Percentiles rank a stretch among this genome's conserved stretches.
phyloP scores from a whole-genome alignment of 2,113 vertebrate genomes.

The Caranx melampygus region DNA sequence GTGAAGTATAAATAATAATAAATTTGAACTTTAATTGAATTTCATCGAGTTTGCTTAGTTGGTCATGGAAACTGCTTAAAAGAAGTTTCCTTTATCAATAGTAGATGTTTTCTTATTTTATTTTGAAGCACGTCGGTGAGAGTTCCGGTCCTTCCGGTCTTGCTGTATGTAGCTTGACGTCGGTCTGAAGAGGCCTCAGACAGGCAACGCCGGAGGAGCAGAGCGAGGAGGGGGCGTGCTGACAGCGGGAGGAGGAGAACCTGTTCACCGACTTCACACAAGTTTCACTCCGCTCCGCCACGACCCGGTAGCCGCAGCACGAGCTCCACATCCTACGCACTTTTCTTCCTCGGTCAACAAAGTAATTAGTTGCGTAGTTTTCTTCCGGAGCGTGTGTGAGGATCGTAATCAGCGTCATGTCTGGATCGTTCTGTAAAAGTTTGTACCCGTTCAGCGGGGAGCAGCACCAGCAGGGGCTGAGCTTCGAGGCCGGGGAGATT shows the following conservation, averaged over 20 bases:
- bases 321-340: not conserved
- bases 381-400: not conserved
- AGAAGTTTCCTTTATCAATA: accelerated
- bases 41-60: not conserved
- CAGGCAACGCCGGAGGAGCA: constrained; percentile 22
- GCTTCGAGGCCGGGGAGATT: constrained; percentile 92
- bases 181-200: not conserved
- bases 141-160: not conserved
- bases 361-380: too few species aligned
- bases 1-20: too few species aligned
- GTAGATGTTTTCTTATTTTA: constrained; percentile 17
- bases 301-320: not conserved
- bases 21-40: too few species aligned
- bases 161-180: not conserved
- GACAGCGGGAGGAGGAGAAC: constrained; percentile 41
- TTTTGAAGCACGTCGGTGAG: not conserved
- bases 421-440: constrained; percentile 87
- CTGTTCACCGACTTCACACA: constrained; percentile 40
- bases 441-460: constrained; percentile 94
- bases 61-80: not conserved
- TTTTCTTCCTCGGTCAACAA: too few species aligned
- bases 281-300: constrained; percentile 1
- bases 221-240: constrained; percentile 16
- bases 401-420: constrained; percentile 70
- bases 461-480: constrained; percentile 91